Base-by-base conservation (phyloP, 2,113 vertebrate species). In the Ictidomys tridecemlineatus region DNA sequence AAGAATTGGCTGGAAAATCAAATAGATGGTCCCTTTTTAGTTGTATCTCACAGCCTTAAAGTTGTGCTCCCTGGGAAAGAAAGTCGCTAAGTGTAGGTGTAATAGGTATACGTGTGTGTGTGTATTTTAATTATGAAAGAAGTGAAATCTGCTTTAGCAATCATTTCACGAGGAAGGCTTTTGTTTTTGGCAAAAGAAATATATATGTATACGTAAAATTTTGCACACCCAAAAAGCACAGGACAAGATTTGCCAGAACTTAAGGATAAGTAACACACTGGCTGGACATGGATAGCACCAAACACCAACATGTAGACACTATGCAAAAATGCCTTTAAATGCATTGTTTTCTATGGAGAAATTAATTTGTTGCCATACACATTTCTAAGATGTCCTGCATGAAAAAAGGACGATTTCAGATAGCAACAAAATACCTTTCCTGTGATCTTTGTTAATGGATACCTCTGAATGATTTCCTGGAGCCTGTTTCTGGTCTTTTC, bases 171-270 rank as follows among this genome's bases (percentile, higher is more conserved):
- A 94, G 85, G 95, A 93, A 97, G 51, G 85, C 73, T 93, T 97
- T 96, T 96, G 93, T 98, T 98, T 98, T 98, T 97, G 97, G 96
- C 97, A 97, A 98, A 96, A 95, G 67, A 37, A 56, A 95, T 51
- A 42, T 85, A 8, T 83, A 28, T 73, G 53, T 69, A 34, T 83
- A 4, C 39, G 8, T 74, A 1, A 63, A 74, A 79, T 51, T 86
- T 91, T 79, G 93, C 92, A 97, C 28, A 96, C 77, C 97, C 90
- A 96, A 96, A 97, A 96, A 97, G 82, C 85, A 90, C 69, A 93
- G 79, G 96, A 93, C 70, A 63, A 76, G 56, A 97, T 90, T n/a
- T 72, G 86, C 93, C 83, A 95, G 77, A 95, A 93, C 94, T 83
- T 85, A 56, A 4, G 20, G 65, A 94, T 65, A 86, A 92, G 37